A percentile compares a stretch with the other conserved stretches of the same genome.
phyloP scores from a whole-genome alignment of 30 jellyfish, hydroid and myxozoan genomes.

The Cassiopea andromeda region DNA sequence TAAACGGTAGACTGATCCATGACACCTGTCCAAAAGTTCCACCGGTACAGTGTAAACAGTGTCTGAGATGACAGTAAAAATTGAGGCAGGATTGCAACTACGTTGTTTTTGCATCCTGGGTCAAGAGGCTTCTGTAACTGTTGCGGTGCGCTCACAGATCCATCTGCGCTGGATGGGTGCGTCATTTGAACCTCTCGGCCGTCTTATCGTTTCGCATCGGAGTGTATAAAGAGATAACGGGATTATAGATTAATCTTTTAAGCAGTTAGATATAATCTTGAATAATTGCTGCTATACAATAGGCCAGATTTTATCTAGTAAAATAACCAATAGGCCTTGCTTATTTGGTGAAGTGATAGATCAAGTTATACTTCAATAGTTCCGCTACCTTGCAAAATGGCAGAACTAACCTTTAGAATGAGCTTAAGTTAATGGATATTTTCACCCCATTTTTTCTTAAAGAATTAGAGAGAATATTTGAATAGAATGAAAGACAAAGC shows the following conservation, averaged over 20 bases:
- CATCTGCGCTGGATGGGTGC: not conserved
- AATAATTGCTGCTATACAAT: not conserved
- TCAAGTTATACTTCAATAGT: not conserved
- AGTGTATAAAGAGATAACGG: not conserved
- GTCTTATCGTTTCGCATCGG: not conserved
- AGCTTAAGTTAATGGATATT: not conserved
- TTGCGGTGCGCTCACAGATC: not conserved
- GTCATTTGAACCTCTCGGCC: not conserved
- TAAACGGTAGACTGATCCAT: too few species aligned
- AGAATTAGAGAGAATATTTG: too few species aligned
- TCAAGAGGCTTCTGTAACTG: too few species aligned
- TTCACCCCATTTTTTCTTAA: not conserved
- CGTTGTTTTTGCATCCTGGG: too few species aligned
- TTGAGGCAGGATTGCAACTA: too few species aligned
- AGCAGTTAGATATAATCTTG: not conserved
- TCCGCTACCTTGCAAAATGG: not conserved
- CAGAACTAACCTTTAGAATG: not conserved
- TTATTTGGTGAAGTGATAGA: not conserved
- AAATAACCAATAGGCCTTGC: not conserved
- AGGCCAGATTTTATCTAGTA: not conserved
- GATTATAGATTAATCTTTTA: constrained; percentile 1
- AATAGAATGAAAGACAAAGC: too few species aligned
- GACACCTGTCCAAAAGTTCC: too few species aligned
- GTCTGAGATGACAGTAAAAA: too few species aligned
- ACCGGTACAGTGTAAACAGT: too few species aligned